phyloP scores from a whole-genome alignment of 2,113 vertebrate species.

The Empidonax alnorum region DNA sequence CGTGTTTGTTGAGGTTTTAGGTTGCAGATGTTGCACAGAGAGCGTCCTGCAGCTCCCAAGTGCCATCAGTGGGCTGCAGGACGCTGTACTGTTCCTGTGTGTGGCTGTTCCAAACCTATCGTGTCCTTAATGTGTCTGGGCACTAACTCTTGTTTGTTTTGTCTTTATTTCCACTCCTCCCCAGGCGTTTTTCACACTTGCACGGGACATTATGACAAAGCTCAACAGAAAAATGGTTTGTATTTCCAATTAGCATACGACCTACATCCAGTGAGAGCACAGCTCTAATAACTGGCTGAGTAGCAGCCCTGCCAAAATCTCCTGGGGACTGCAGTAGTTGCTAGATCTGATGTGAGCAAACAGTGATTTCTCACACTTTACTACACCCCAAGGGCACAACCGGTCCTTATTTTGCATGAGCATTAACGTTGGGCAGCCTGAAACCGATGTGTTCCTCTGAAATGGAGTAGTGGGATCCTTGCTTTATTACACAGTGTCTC shows the following conservation, averaged over 20 bases:
- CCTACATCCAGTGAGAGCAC: neutral
- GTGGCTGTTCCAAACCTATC: neutral
- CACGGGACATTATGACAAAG: slow-evolving; percentile 95
- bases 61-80: neutral
- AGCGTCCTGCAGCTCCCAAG: neutral
- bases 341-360: neutral
- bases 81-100: neutral
- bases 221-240: slow-evolving; percentile 98
- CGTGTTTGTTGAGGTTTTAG: neutral
- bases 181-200: slow-evolving; percentile 95
- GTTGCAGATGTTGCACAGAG: neutral
- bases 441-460: neutral
- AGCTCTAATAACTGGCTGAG: neutral
- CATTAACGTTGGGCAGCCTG: neutral
- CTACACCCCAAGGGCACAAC: neutral
- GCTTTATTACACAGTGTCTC: neutral
- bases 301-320: neutral
- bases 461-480: neutral
- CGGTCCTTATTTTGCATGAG: neutral
- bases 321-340: neutral
- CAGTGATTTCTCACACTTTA: neutral
- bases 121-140: neutral
- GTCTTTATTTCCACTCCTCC: slow-evolving; percentile 2
- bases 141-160: neutral
- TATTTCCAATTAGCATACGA: slow-evolving; percentile 26